These are phyloP conservation scores for Acestrorhynchus altus DNA, from an alignment of 2,797 vertebrate genomes.

Conservation along the genomic window DNA sequence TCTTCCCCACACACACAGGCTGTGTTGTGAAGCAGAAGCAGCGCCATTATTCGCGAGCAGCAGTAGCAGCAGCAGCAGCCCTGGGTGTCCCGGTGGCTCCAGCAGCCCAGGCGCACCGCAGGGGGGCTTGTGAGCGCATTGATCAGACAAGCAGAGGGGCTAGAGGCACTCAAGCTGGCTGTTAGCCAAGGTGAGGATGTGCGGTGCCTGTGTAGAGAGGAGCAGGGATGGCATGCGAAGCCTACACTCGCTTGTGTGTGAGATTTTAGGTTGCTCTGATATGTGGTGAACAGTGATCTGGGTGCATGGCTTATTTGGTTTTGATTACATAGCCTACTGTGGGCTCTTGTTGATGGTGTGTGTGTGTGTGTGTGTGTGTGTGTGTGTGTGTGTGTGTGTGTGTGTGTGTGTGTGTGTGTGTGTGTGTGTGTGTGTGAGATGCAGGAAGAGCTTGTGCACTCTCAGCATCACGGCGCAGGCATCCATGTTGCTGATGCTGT, in stretches of 20 bases:
- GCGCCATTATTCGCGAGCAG: slow-evolving; percentile 48
- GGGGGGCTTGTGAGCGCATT: slow-evolving; percentile 23
- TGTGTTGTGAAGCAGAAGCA: slow-evolving; percentile 55
- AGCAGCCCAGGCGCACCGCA: background rate
- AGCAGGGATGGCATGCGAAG: background rate
- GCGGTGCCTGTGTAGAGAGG: slow-evolving; percentile 13
- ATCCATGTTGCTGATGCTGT: slow-evolving; percentile 55
- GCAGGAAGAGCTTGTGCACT: slow-evolving; percentile 19
- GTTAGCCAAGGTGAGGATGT: slow-evolving; percentile 36
- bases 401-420: background rate
- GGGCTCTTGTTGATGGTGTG: background rate
- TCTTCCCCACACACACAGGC: slow-evolving; percentile 2
- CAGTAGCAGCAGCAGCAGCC: slow-evolving; percentile 32
- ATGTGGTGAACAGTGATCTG: background rate
- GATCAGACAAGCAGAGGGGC: slow-evolving; percentile 20
- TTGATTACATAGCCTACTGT: too few species aligned
- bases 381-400: background rate
- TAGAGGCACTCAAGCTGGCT: background rate
- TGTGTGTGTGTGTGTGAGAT: slow-evolving; percentile 33
- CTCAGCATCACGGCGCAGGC: slow-evolving; percentile 42
- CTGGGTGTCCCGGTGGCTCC: slow-evolving; percentile 18
- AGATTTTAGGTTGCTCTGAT: background rate
- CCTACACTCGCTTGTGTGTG: background rate
- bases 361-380: background rate
- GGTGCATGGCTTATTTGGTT: too few species aligned